Evolutionary conservation across 1,140 invertebrate species (phyloP).

Genomic region (Sitobion miscanthi): DNA sequence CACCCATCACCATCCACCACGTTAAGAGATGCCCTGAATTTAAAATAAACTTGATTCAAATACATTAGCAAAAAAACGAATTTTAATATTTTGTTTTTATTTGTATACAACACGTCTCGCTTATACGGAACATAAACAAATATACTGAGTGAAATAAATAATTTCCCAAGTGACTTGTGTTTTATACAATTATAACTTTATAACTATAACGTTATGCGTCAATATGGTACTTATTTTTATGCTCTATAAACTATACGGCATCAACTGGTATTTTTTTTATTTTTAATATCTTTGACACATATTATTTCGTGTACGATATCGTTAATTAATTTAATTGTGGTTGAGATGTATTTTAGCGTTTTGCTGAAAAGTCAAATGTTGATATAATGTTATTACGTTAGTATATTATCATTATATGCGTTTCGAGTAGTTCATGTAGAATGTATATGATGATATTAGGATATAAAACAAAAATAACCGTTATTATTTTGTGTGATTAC

Average conservation of each 20-base stretch:
- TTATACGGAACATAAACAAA: background rate
- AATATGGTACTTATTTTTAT: background rate
- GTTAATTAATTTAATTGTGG: background rate
- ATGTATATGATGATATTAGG: no score
- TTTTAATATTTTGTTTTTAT: background rate
- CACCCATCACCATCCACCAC: background rate
- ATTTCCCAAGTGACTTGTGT: background rate
- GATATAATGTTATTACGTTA: background rate
- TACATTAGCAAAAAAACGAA: background rate
- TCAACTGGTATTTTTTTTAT: background rate
- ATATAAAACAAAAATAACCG: background rate
- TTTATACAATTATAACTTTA: background rate
- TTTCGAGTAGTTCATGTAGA: background rate
- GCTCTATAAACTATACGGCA: background rate
- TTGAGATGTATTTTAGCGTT: background rate
- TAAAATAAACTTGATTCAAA: background rate
- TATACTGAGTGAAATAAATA: background rate
- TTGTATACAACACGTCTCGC: background rate
- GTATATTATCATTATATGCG: background rate
- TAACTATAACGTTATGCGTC: background rate
- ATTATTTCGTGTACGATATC: background rate
- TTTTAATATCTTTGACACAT: background rate
- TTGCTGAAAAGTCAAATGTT: background rate
- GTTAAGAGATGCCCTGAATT: background rate
- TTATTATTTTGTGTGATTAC: background rate